Conservation (phyloP, 2,113 vertebrate species). For the Suricata suricatta region DNA sequence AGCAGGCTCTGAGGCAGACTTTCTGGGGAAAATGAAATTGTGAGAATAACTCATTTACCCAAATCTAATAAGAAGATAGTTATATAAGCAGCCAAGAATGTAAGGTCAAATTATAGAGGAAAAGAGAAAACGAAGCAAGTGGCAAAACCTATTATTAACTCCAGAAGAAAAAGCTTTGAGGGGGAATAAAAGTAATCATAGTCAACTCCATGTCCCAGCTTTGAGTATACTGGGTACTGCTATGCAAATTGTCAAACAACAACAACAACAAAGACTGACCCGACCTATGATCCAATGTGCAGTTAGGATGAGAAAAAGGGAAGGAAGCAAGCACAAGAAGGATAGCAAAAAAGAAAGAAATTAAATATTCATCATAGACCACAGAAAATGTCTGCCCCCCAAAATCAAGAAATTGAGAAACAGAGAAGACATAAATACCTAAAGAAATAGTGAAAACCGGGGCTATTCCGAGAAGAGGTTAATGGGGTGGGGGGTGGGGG, state of each 20-base stretch:
- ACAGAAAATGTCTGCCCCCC: neutral
- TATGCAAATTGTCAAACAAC: neutral
- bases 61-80: neutral
- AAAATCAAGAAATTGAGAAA: neutral
- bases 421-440: neutral
- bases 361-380: neutral
- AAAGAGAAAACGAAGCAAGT: neutral
- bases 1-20: neutral
- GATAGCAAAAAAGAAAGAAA: neutral
- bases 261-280: neutral
- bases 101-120: neutral
- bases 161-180: neutral
- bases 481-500: fast-evolving
- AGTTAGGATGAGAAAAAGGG: neutral
- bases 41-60: neutral
- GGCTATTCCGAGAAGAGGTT: neutral
- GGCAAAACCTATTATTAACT: neutral
- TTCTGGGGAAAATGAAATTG: neutral
- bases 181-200: neutral
- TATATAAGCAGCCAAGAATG: neutral
- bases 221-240: neutral
- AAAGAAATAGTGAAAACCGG: neutral
- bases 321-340: neutral
- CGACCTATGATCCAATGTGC: neutral
- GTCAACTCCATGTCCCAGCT: neutral